phyloP scores from a whole-genome alignment of 2,113 vertebrate genomes.

The Protobothrops flavoviridis region DNA sequence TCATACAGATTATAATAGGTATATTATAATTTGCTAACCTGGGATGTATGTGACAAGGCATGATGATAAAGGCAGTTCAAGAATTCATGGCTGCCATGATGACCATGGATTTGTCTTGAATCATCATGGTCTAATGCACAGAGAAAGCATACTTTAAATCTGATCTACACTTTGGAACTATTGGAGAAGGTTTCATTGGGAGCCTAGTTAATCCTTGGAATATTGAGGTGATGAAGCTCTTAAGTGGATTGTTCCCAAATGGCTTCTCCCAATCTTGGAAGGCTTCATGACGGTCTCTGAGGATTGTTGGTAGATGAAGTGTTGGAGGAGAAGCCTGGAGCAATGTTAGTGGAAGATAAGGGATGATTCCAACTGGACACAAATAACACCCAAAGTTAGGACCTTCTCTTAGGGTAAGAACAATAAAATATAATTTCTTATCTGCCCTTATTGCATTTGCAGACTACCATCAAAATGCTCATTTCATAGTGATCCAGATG shows the following conservation, averaged over 20 bases:
- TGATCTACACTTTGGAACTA: neutral
- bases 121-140: neutral
- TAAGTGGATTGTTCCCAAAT: neutral
- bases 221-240: neutral
- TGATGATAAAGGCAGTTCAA: neutral
- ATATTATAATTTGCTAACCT: neutral
- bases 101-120: neutral
- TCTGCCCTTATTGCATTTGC: neutral
- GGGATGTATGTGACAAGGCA: neutral
- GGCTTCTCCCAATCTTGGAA: neutral
- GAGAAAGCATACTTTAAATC: neutral
- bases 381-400: neutral
- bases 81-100: neutral
- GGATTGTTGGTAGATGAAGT: neutral
- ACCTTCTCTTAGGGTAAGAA: neutral
- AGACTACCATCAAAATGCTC: neutral
- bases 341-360: neutral
- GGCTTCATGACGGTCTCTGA: neutral
- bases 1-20: neutral
- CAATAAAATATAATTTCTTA: neutral
- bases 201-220: neutral
- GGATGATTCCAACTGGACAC: neutral
- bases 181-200: neutral
- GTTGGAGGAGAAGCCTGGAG: neutral
- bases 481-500: neutral